These are phyloP conservation scores for Mnemiopsis leidyi DNA, from an alignment of 37 sponge, comb jelly and placozoan genomes.

Conservation along the genomic window DNA sequence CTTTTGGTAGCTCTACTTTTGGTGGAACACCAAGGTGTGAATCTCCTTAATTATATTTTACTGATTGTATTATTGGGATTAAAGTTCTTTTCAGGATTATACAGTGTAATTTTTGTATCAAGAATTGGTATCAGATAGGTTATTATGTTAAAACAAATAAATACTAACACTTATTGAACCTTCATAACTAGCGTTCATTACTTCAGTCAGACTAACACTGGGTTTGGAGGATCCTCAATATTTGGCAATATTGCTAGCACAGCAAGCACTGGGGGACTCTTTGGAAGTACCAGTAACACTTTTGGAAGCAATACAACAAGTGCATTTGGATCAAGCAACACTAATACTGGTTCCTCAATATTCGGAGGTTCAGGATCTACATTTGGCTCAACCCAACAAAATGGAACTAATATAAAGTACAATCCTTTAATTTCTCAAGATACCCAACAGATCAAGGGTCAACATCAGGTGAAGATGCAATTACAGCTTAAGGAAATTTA, in stretches of 20 bases:
- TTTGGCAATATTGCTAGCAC: slow-evolving; percentile 29
- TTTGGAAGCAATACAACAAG: background rate
- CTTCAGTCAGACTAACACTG: slow-evolving; percentile 8
- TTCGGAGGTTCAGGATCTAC: background rate
- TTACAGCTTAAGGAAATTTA: too few relatives aligned
- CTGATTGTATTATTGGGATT: too few relatives aligned
- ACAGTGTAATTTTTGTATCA: too few relatives aligned
- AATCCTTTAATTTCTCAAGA: slow-evolving; percentile 23
- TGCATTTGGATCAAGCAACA: slow-evolving; percentile 1
- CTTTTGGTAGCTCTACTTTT: background rate
- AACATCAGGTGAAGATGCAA: background rate
- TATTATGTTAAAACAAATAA: too few relatives aligned
- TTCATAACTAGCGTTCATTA: background rate
- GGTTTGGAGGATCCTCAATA: slow-evolving; percentile 11
- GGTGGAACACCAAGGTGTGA: slow-evolving; percentile 11
- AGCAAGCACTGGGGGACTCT: slow-evolving; percentile 24
- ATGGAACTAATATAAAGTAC: slow-evolving; percentile 55
- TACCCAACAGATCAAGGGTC: slow-evolving; percentile 28
- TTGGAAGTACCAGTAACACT: background rate
- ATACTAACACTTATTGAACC: too few relatives aligned
- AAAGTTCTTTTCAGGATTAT: too few relatives aligned
- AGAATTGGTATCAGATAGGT: too few relatives aligned
- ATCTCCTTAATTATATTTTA: too few relatives aligned
- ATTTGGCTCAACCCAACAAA: slow-evolving; percentile 50
- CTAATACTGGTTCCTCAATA: slow-evolving; percentile 14